A percentile compares a stretch with the other conserved stretches of the same genome.
phyloP scores from a whole-genome alignment of 2,113 vertebrate species.

The Semnornis frantzii region DNA sequence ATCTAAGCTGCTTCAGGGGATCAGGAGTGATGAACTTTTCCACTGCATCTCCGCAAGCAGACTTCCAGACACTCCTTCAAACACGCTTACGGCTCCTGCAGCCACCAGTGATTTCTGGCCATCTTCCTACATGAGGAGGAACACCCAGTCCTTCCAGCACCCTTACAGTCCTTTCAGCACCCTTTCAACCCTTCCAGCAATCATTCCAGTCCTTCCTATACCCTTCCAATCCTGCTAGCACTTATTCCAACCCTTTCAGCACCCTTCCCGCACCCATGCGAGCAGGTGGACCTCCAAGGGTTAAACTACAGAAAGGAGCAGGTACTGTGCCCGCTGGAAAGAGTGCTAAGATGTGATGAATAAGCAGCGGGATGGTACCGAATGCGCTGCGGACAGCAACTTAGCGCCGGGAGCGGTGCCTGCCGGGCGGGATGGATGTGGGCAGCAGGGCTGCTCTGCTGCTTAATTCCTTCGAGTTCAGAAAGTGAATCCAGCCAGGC shows the following conservation, averaged over 20 bases:
- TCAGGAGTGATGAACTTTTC: slow-evolving; percentile 45
- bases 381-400: neutral
- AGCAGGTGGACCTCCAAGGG: neutral
- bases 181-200: no score
- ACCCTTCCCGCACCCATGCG: neutral
- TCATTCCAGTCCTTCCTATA: neutral
- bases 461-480: neutral
- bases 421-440: neutral
- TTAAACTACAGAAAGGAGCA: neutral
- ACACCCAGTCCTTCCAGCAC: neutral
- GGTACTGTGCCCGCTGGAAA: neutral
- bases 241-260: neutral
- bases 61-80: neutral
- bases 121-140: neutral
- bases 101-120: neutral
- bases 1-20: slow-evolving; percentile 6
- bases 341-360: neutral
- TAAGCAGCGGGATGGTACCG: neutral
- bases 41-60: neutral
- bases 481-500: neutral
- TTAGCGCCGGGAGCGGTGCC: neutral
- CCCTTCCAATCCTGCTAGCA: no score
- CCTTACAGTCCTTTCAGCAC: neutral
- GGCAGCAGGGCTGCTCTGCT: neutral
- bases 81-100: neutral